Evolutionary conservation across 2,113 vertebrate species (phyloP), one percentile per base, ranked within the genome.

Genomic region (Calyptommatus sinebrachiatus): DNA sequence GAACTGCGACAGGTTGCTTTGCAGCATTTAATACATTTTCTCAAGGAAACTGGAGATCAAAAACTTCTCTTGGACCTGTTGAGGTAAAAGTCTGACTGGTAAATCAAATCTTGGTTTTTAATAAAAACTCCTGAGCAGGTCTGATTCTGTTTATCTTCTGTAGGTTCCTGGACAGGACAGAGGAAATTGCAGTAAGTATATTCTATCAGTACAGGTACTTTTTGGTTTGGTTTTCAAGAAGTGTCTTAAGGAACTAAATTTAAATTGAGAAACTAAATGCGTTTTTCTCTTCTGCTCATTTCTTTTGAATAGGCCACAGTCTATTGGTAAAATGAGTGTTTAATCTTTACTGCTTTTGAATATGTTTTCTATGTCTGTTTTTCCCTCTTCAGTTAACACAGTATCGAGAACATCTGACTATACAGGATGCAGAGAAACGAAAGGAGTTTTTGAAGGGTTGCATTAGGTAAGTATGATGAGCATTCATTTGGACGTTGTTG

Each of bases 401-500:
- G 86, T 99, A 99, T 86, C 97, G 94, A 88, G 96, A 97, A 46
- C 97, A 99, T 86, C 91, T 98, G 87, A 96, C 81, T 85, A 97
- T 99, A 83, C 90, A 94, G 69, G 96, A 97, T 85, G 97, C 96
- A 48, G 96, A 96, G 73, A 95, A 96, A 91, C 95, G 92, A 82
- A 96, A 94, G 88, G 97, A 99, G 88, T 98, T 97, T 91, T 94
- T 99, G 82, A 99, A 99, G 93, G 94, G 88, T 86, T 99, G 97
- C 88, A 91, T 97, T 84, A 94, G 96, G 98, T 99, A 90, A 95
- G 94, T 81, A 76, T 66, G 21, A 84, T 24, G 21, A 28, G 65
- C 78, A 60, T 61, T 45, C 35, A 45, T 71, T 22, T 28, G 18
- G 65, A 67, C 29, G 28, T 75, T 78, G 12, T 5, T 72, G 50